phyloP scores from a whole-genome alignment of 2,888 invertebrate genomes.

The Didymodactylos carnosus region DNA sequence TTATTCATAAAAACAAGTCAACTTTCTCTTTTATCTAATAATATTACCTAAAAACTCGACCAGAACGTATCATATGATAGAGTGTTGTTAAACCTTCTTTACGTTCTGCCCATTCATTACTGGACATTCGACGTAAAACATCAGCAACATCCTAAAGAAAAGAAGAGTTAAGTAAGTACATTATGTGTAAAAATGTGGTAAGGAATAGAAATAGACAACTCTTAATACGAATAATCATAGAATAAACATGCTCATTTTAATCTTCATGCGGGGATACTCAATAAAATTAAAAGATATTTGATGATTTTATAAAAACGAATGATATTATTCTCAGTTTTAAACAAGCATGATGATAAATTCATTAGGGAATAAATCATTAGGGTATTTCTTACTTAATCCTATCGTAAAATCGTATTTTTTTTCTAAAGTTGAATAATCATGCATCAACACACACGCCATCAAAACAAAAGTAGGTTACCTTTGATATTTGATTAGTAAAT shows the following conservation, averaged over 20 bases:
- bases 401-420: too few relatives aligned
- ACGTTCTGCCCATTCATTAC: constrained; percentile 76
- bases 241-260: constrained; percentile 16
- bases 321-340: too few relatives aligned
- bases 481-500: too few relatives aligned
- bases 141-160: constrained; percentile 52
- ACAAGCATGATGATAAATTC: too few relatives aligned
- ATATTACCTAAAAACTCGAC: constrained; percentile 28
- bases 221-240: neutral
- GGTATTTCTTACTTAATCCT: too few relatives aligned
- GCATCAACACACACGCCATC: too few relatives aligned
- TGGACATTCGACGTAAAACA: constrained; percentile 65
- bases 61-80: constrained; percentile 48
- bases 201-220: neutral
- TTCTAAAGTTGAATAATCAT: too few relatives aligned
- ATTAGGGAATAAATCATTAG: too few relatives aligned
- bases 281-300: too few relatives aligned
- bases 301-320: too few relatives aligned
- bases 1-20: constrained; percentile 13
- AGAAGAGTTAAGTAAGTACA: constrained; percentile 27
- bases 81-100: constrained; percentile 73
- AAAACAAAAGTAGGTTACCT: too few relatives aligned
- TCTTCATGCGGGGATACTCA: too few relatives aligned
- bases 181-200: neutral
- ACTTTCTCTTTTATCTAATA: neutral